phyloP scores from a whole-genome alignment of 2,888 invertebrate species.

The Sycophila texana region DNA sequence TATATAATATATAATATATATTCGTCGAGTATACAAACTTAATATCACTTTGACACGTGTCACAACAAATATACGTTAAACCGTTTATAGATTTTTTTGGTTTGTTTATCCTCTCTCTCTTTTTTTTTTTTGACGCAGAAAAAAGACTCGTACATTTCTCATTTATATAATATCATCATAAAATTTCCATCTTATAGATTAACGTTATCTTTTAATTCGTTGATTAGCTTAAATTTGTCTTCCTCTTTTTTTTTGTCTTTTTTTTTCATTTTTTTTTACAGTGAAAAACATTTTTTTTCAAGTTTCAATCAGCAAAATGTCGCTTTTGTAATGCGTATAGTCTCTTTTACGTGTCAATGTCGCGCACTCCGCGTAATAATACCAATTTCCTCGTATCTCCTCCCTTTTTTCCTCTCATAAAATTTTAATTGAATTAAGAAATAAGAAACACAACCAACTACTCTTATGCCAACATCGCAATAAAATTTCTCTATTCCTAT shows the following conservation, averaged over 20 bases:
- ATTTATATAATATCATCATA: neutral
- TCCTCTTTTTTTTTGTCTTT: neutral
- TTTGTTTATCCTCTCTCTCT: too few species aligned
- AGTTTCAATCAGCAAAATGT: neutral
- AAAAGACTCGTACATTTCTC: conserved; percentile 9
- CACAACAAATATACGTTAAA: neutral
- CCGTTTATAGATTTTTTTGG: neutral
- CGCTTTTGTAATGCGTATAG: neutral
- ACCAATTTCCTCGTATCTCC: neutral
- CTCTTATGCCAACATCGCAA: conserved; percentile 12
- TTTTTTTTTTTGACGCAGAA: conserved; percentile 14
- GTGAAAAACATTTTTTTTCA: conserved; percentile 4
- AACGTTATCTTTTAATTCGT: conserved; percentile 46
- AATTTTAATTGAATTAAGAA: conserved; percentile 19
- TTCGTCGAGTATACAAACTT: neutral
- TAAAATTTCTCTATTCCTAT: conserved; percentile 9
- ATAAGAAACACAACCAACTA: neutral
- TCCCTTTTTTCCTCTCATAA: conserved; percentile 26
- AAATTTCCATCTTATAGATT: conserved; percentile 33
- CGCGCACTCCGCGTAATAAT: neutral
- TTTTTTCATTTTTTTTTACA: conserved; percentile 16
- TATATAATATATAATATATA: conserved; percentile 10
- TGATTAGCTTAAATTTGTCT: conserved; percentile 20
- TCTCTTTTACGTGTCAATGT: conserved; percentile 26
- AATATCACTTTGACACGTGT: conserved; percentile 7